Base-by-base conservation (phyloP, 2,888 invertebrate genomes). In the Pediacus dermestoides region DNA sequence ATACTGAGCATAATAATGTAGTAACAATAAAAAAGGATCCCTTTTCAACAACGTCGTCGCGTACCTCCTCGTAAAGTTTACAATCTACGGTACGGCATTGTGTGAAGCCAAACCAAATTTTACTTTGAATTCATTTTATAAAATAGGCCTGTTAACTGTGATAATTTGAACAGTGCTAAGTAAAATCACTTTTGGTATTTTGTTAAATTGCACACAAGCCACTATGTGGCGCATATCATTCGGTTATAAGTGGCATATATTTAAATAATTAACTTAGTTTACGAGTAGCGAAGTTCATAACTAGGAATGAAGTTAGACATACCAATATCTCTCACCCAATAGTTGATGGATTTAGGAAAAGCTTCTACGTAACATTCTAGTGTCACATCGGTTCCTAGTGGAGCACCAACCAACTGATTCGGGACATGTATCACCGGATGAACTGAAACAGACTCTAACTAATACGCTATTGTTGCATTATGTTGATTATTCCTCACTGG, bases 301-400 rank as follows among this genome's bases (percentile, higher is more conserved):
- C 52, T 50, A 39, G 50, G 37, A 51, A 41, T 46, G 39, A 50
- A 51, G 52, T 54, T 54, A 48, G 46, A 48, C 56, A 42, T 58
- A 88, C 89, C 87, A 57, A 82, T 81, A 70, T 88, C 88, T 73
- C 83, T 78, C 61, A 86, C 81, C 90, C 90, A 91, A 71, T 88
- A 90, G 76, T 88, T 88, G 73, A 91, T 90, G 60, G 88, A 85
- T 73, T 83, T 88, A 30, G 91, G 91, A 48, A 84, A 91, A 30
- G 91, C 88, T 70, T 91, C 90, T 45, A 91, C 88, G 72, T 84
- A 82, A 74, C 92, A 92, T 72, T 90, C 90, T 51, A 92, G 75
- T 16, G 81, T 82, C 61, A 91, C 89, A 71, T 90, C 87, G 48
- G 89, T 89, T 49, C 85, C 85, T 56, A 88, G 73, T 39, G 90